Conservation (phyloP, 2,888 invertebrate genomes). For the Amiota mariae region DNA sequence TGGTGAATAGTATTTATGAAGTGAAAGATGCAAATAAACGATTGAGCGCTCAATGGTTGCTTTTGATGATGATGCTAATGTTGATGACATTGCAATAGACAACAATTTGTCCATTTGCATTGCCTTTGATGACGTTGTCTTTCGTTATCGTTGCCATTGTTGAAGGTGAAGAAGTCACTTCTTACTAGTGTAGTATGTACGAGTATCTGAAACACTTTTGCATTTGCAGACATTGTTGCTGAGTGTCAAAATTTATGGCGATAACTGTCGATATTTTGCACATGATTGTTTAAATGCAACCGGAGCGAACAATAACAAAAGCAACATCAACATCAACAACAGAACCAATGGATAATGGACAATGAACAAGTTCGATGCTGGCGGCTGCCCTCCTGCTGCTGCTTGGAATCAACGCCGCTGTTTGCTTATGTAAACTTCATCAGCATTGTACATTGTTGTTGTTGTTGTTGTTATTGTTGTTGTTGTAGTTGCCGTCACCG, state of each 20-base stretch:
- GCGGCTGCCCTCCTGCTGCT: constrained; percentile 24
- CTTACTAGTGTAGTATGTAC: not conserved
- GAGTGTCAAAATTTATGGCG: constrained; percentile 68
- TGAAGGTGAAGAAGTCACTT: constrained; percentile 7
- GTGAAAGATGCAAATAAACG: constrained; percentile 24
- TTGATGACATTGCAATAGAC: constrained; percentile 29
- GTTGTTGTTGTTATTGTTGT: constrained; percentile 28
- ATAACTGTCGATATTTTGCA: constrained; percentile 64
- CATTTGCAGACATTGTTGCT: constrained; percentile 30
- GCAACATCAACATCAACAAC: too few relatives aligned
- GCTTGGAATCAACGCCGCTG: constrained; percentile 25
- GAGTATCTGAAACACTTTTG: constrained; percentile 18
- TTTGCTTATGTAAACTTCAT: constrained; percentile 50
- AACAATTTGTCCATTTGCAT: constrained; percentile 29
- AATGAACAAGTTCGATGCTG: not conserved
- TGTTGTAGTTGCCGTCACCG: constrained; percentile 41
- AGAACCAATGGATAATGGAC: not conserved
- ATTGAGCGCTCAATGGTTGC: constrained; percentile 16
- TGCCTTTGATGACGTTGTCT: constrained; percentile 45
- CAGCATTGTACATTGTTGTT: constrained; percentile 14
- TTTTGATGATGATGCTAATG: not conserved
- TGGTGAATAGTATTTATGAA: constrained; percentile 19
- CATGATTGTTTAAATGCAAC: constrained; percentile 43
- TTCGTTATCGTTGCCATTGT: constrained; percentile 50
- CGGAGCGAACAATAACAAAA: not conserved